Conservation (phyloP, 2,113 vertebrate species). For the Trogon surrucura region DNA sequence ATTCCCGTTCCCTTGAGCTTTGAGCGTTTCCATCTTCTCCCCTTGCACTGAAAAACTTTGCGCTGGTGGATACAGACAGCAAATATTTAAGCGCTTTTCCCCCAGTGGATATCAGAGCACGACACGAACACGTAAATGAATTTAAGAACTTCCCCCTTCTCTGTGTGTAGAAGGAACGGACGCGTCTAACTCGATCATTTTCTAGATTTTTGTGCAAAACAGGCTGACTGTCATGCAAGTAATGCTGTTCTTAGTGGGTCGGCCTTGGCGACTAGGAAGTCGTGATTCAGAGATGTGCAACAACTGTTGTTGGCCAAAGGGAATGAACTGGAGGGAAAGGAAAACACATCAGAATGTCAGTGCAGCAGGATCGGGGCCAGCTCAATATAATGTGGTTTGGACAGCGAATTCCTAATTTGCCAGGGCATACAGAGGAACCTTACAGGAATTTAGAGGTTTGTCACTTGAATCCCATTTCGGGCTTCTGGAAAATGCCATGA, state of each 20-base stretch:
- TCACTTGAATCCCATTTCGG: constrained; percentile 4
- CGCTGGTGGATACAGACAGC: background rate
- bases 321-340: background rate
- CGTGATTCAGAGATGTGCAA: background rate
- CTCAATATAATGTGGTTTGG: background rate
- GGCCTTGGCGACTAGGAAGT: background rate
- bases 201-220: background rate
- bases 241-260: background rate
- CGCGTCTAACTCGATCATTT: background rate
- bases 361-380: background rate
- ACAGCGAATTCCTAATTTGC: constrained; percentile 10
- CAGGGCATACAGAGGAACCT: background rate
- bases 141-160: background rate
- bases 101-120: background rate
- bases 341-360: constrained; percentile 24
- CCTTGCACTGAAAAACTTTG: background rate
- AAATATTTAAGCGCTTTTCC: background rate
- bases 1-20: too few relatives aligned
- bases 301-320: background rate
- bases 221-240: background rate
- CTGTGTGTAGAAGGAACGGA: background rate
- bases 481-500: constrained; percentile 9
- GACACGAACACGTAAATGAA: background rate
- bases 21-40: background rate
- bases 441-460: constrained; percentile 16